Evolutionary conservation across 2,888 invertebrate species (phyloP).

Genomic region (Zhuqinia jingwanae): DNA sequence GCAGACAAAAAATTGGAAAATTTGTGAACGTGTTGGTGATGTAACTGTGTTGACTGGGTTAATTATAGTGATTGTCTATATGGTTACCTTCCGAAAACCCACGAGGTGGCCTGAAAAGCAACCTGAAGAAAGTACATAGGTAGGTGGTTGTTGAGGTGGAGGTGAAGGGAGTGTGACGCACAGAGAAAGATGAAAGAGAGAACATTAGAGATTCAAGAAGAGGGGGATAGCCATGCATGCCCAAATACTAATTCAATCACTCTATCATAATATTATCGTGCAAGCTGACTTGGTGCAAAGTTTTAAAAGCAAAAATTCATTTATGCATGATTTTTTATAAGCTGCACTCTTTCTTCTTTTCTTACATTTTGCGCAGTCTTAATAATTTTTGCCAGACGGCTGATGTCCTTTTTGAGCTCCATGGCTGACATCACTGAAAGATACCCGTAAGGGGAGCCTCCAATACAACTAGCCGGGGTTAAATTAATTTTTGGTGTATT

Average conservation of each 20-base stretch:
- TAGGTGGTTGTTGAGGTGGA: not conserved
- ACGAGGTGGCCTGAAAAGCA: constrained; percentile 60
- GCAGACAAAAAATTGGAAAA: not conserved
- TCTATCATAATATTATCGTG: constrained; percentile 12
- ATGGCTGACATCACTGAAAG: constrained; percentile 75
- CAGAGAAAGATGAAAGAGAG: constrained; percentile 40
- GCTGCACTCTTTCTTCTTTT: not conserved
- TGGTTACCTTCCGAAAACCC: constrained; percentile 74
- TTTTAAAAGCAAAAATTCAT: not conserved
- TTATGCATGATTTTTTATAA: too few species aligned
- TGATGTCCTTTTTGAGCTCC: constrained; percentile 78
- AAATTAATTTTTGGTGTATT: constrained; percentile 84
- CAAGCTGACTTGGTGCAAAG: not conserved
- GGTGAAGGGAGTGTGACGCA: not conserved
- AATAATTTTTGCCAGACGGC: constrained; percentile 77
- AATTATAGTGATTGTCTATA: constrained; percentile 55
- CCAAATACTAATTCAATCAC: not conserved
- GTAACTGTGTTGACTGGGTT: constrained; percentile 10
- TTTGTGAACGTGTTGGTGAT: not conserved
- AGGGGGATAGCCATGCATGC: constrained; percentile 14
- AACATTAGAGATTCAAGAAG: constrained; percentile 27
- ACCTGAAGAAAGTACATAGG: constrained; percentile 45
- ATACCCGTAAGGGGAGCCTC: constrained; percentile 49
- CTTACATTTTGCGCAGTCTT: constrained; percentile 78
- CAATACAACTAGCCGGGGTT: constrained; percentile 42